A percentile compares a stretch with the other conserved stretches of the same genome.
Conservation (phyloP, 1,140 invertebrate species). For the Trinorchestia longiramus region DNA sequence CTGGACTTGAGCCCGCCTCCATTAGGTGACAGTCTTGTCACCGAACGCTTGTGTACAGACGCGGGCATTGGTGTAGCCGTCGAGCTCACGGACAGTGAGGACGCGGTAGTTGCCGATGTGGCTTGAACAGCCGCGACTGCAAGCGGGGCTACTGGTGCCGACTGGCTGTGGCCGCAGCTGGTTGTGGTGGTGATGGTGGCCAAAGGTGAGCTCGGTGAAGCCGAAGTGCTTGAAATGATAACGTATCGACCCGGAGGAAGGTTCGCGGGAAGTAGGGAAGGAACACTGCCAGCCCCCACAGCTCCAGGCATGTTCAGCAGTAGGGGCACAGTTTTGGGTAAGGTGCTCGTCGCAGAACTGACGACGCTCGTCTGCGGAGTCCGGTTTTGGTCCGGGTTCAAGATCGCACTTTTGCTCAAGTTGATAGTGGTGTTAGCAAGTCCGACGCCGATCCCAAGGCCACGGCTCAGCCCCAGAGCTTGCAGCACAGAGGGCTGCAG, state of each 20-base stretch:
- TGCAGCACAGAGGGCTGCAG: constrained; percentile 10
- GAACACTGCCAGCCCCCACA: constrained; percentile 51
- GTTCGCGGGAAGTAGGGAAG: constrained; percentile 64
- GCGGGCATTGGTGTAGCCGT: constrained; percentile 19
- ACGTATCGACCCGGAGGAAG: constrained; percentile 66
- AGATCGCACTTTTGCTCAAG: constrained; percentile 12
- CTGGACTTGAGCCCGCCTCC: constrained; percentile 58
- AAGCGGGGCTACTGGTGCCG: constrained; percentile 17
- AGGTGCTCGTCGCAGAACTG: not conserved
- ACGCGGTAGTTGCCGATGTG: not conserved
- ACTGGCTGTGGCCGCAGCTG: constrained; percentile 11
- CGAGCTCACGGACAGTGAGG: constrained; percentile 53
- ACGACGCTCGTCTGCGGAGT: not conserved
- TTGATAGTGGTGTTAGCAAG: constrained; percentile 38
- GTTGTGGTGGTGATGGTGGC: constrained; percentile 64
- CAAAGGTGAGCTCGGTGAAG: constrained; percentile 44
- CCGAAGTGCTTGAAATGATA: constrained; percentile 63
- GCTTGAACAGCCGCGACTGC: constrained; percentile 42
- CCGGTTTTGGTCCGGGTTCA: constrained; percentile 33
- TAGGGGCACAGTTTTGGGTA: constrained; percentile 61
- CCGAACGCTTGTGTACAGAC: constrained; percentile 47
- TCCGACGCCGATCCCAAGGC: constrained; percentile 47
- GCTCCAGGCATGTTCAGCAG: constrained; percentile 64
- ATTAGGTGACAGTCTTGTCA: constrained; percentile 50
- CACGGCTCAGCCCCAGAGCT: constrained; percentile 33